These are phyloP conservation scores for Dinocampus coccinellae DNA, from an alignment of 2,888 invertebrate genomes.

Conservation along the genomic window DNA sequence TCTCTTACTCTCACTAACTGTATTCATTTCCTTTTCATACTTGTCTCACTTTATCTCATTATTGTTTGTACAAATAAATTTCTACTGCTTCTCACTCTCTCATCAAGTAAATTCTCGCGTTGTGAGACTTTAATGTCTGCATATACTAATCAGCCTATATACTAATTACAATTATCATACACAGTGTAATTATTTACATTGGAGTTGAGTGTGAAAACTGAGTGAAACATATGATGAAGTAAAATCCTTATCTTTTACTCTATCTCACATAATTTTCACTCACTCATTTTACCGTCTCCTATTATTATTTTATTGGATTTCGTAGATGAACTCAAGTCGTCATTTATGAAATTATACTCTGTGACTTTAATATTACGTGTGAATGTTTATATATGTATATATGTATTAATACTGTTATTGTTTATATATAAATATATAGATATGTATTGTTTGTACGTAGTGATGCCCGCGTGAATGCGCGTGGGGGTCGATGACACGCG, in stretches of 20 bases:
- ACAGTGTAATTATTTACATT: slow-evolving; percentile 35
- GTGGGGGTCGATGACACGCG: slow-evolving; percentile 26
- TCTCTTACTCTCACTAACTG: background rate
- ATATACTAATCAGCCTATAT: slow-evolving; percentile 47
- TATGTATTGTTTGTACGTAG: slow-evolving; percentile 12
- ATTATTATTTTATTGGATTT: too few relatives aligned
- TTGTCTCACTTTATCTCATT: background rate
- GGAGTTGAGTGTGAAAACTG: slow-evolving; percentile 30
- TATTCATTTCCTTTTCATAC: background rate
- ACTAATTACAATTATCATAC: slow-evolving; percentile 43
- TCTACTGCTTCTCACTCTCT: background rate
- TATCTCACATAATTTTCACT: background rate
- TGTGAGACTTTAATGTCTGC: slow-evolving; percentile 41
- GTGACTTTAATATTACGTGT: background rate
- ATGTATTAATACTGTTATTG: background rate
- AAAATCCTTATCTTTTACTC: slow-evolving; percentile 30
- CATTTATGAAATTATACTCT: background rate
- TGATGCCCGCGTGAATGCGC: background rate
- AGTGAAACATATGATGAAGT: slow-evolving; percentile 33
- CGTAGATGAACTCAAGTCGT: slow-evolving; percentile 8
- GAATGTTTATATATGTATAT: background rate
- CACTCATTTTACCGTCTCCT: too few relatives aligned
- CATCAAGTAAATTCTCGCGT: slow-evolving; percentile 25
- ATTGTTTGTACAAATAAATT: slow-evolving; percentile 6
- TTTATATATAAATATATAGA: background rate